Conservation (phyloP, 2,113 vertebrate genomes). For the Anser brachyrhynchus region DNA sequence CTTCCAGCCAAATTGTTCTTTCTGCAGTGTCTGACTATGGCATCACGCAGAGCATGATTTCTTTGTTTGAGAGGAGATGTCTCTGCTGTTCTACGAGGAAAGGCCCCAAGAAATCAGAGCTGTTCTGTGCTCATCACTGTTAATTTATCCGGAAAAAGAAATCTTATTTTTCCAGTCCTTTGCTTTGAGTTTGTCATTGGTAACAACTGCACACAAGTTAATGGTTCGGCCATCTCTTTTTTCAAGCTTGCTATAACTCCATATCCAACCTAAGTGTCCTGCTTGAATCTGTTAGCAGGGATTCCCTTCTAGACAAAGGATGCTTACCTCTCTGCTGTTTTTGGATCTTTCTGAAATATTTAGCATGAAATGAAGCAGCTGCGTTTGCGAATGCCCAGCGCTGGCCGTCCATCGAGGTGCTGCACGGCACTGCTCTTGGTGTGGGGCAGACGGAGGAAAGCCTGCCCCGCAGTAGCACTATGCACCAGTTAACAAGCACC, state of each 20-base stretch:
- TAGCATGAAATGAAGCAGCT: not conserved
- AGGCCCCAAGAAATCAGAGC: not conserved
- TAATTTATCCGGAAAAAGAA: constrained; percentile 15
- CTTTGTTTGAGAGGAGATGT: constrained; percentile 25
- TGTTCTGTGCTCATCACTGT: not conserved
- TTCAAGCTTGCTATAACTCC: not conserved
- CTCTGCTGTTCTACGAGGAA: not conserved
- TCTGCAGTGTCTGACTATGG: not conserved
- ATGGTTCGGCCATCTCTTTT: not conserved
- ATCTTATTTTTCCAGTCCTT: not conserved
- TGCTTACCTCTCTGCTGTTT: not conserved
- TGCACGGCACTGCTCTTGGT: not conserved
- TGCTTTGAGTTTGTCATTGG: not conserved
- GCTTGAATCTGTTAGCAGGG: not conserved
- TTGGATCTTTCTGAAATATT: not conserved
- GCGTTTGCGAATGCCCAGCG: not conserved
- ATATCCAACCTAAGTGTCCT: not conserved
- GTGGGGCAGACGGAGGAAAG: not conserved
- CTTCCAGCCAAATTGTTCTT: not conserved
- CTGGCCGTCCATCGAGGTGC: not conserved
- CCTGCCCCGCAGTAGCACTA: not conserved
- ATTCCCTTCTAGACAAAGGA: not conserved
- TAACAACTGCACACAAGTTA: not conserved
- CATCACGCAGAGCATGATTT: not conserved
- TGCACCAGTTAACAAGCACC: constrained; percentile 1